Conservation (phyloP, 1,140 invertebrate genomes). For the Asbolus verrucosus region DNA sequence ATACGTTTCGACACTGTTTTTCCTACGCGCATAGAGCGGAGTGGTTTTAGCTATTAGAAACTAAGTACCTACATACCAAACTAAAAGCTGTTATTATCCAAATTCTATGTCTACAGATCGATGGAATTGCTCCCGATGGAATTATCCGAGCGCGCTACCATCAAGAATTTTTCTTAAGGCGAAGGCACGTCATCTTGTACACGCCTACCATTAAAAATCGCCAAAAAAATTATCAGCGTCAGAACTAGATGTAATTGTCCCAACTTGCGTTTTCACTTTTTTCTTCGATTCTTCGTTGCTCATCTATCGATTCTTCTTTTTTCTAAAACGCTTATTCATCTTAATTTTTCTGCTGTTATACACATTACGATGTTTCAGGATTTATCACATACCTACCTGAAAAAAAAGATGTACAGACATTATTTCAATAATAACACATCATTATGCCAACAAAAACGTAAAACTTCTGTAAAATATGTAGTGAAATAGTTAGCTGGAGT, state of each 20-base stretch:
- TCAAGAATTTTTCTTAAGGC: conserved; percentile 36
- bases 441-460: too few species aligned
- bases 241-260: neutral
- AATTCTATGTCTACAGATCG: conserved; percentile 42
- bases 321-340: too few species aligned
- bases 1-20: conserved; percentile 44
- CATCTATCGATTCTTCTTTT: too few species aligned
- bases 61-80: conserved; percentile 41
- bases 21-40: conserved; percentile 18
- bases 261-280: too few species aligned
- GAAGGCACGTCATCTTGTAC: conserved; percentile 28
- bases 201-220: conserved; percentile 35
- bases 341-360: too few species aligned
- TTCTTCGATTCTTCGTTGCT: too few species aligned
- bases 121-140: conserved; percentile 39
- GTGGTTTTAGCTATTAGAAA: conserved; percentile 32
- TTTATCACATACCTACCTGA: too few species aligned
- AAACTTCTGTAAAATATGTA: too few species aligned
- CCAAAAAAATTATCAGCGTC: conserved; percentile 15
- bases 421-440: too few species aligned
- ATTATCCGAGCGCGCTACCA: conserved; percentile 31
- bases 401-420: too few species aligned
- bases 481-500: too few species aligned
- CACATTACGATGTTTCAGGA: too few species aligned
- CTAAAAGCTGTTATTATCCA: conserved; percentile 43